Conservation (phyloP, 2,113 vertebrate genomes). For the Phalacrocorax carbo region DNA sequence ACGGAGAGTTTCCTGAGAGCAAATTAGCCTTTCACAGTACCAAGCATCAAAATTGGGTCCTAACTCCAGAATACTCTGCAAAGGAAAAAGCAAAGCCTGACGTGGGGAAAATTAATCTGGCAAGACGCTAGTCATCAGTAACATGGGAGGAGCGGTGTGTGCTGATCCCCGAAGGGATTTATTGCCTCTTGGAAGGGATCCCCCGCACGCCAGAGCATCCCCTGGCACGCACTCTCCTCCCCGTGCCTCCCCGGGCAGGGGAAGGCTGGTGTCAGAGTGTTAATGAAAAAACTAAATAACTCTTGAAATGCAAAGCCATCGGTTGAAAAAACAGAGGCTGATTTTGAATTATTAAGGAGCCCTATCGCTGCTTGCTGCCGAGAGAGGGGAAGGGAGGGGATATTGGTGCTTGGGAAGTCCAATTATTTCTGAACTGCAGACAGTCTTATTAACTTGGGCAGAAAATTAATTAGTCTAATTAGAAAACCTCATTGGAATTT, state of each 20-base stretch:
- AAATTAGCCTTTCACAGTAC: background rate
- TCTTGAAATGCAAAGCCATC: conserved; percentile 51
- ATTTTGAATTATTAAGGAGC: conserved; percentile 74
- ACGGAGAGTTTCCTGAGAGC: background rate
- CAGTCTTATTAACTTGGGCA: conserved; percentile 83
- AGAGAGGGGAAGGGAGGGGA: conserved; percentile 64
- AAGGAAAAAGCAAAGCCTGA: background rate
- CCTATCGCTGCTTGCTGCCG: conserved; percentile 43
- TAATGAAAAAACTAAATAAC: conserved; percentile 79
- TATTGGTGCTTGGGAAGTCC: conserved; percentile 74
- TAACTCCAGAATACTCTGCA: background rate
- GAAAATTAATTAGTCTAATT: conserved; percentile 86
- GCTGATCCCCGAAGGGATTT: conserved; percentile 5
- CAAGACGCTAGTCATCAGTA: background rate
- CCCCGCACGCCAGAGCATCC: background rate
- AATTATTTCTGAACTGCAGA: conserved; percentile 81
- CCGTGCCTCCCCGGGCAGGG: background rate
- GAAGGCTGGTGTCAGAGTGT: background rate
- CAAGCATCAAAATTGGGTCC: background rate
- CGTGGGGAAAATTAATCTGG: background rate
- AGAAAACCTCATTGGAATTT: conserved; percentile 79
- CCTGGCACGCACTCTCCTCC: background rate
- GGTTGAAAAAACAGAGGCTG: conserved; percentile 62
- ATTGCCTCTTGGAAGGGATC: background rate
- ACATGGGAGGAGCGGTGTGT: background rate